phyloP scores from a whole-genome alignment of 92 coral and sea anemone species.

The Palythoa grandiflora region DNA sequence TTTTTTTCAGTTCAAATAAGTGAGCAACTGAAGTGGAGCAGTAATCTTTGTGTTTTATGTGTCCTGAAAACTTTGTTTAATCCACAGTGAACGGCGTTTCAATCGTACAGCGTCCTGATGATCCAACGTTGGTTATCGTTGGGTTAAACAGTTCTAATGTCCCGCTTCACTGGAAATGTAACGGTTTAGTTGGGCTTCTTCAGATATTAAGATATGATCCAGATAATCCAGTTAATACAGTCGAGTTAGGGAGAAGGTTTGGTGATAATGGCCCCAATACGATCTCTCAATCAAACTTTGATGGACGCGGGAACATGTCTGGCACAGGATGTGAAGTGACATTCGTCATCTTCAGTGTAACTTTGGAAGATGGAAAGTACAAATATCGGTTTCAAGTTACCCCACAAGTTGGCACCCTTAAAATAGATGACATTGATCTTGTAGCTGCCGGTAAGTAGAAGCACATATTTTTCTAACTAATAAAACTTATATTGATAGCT shows the following conservation, averaged over 20 bases:
- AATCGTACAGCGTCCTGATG: background rate
- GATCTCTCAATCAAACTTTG: background rate
- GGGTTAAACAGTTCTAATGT: slow-evolving; percentile 16
- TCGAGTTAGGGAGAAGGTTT: background rate
- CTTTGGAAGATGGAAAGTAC: background rate
- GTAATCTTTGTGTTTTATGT: background rate
- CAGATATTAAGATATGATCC: background rate
- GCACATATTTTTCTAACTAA: too few relatives aligned
- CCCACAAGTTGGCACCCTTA: background rate
- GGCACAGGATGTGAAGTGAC: slow-evolving; percentile 17
- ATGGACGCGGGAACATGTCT: slow-evolving; percentile 6
- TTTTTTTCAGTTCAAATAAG: too few relatives aligned
- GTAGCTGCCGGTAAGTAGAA: background rate
- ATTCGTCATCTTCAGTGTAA: slow-evolving; percentile 28
- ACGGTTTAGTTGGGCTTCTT: background rate
- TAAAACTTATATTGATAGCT: too few relatives aligned
- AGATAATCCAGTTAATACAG: background rate
- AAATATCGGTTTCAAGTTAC: background rate
- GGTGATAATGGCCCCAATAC: background rate
- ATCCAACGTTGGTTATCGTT: slow-evolving; percentile 8
- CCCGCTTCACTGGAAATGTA: slow-evolving; percentile 26
- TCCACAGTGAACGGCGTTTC: background rate
- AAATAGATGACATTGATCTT: background rate
- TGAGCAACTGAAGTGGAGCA: too few relatives aligned
- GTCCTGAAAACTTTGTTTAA: background rate